Base-by-base conservation (phyloP, 1,140 invertebrate species). In the Triops cancriformis region DNA sequence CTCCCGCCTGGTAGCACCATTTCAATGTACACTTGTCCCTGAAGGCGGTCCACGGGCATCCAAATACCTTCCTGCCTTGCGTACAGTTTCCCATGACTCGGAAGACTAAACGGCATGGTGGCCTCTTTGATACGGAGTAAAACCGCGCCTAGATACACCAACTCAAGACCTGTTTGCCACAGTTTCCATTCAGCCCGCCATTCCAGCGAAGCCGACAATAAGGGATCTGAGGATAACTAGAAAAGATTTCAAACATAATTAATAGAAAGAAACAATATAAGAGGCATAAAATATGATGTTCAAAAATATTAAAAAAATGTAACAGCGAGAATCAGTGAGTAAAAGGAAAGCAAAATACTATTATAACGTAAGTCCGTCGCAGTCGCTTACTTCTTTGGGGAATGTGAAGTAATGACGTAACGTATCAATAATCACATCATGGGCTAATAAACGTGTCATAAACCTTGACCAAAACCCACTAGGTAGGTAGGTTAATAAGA, bases 381-480 rank as follows among this genome's bases (percentile, higher is more conserved):
- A 37, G 7, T 27, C 75, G 79, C 80, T 41, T 76, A 88, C 88
- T 82, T 90, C 89, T 81, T 87, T 86, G 0, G 91, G 90, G 26
- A 90, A 82, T 51, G 86, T 84, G 83, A 91, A 93, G 81, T 91
- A 90, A 11, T 86, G 86, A 77, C 90, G 84, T 1, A 95, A 90
- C n/a, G 94, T 93, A 78, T 94, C 92, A 1, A 93, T 89, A 28
- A 96, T 90, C 12, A 90, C 88, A 80, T 96, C 92, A 84, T 99
- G 97, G 0, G 95, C 95, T 28, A 99, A 28, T 43, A 98, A 90
- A 26, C 97, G 86, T 0, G 96, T 96, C 14, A 97, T 95, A 3
- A 99, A 87, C 11, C 97, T 86, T 0, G 97, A 94, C 98, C 97
- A 99, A 85, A 99, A 99, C 0, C 98, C 98, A 80, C 94, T 94